Evolutionary conservation across 1,140 invertebrate genomes (phyloP).

Genomic region (Agrypnia vestita): DNA sequence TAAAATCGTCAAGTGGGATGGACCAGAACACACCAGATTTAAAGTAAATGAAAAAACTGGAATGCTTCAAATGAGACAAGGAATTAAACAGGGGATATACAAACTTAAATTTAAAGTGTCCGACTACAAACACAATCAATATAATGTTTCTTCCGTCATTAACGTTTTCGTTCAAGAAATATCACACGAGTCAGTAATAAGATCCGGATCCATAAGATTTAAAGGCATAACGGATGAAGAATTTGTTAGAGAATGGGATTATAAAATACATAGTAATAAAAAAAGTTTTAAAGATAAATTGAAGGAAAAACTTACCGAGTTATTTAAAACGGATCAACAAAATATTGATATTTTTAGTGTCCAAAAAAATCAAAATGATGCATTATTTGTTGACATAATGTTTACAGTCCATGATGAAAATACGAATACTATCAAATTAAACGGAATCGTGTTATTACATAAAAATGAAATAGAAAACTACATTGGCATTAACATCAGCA

Average conservation of each 20-base stretch:
- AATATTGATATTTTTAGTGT: slow-evolving; percentile 82
- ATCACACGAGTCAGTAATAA: slow-evolving; percentile 78
- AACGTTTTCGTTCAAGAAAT: slow-evolving; percentile 78
- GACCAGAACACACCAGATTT: slow-evolving; percentile 73
- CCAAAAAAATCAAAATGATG: slow-evolving; percentile 70
- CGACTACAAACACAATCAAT: slow-evolving; percentile 76
- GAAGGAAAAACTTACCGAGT: slow-evolving; percentile 71
- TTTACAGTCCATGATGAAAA: slow-evolving; percentile 81
- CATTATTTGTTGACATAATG: slow-evolving; percentile 77
- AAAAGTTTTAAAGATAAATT: slow-evolving; percentile 74
- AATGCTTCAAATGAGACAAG: slow-evolving; percentile 78
- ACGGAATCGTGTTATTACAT: slow-evolving; percentile 78
- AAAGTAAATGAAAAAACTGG: slow-evolving; percentile 77
- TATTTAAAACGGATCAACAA: slow-evolving; percentile 73
- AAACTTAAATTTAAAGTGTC: slow-evolving; percentile 77
- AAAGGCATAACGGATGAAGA: slow-evolving; percentile 79
- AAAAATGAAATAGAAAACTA: slow-evolving; percentile 76
- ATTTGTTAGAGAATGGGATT: slow-evolving; percentile 77
- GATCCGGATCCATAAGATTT: slow-evolving; percentile 79
- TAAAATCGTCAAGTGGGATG: slow-evolving; percentile 79
- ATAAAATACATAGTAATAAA: slow-evolving; percentile 60
- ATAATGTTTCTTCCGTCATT: slow-evolving; percentile 75
- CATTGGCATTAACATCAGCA: slow-evolving; percentile 78
- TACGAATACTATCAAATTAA: slow-evolving; percentile 78
- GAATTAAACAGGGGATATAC: slow-evolving; percentile 75